Percentiles rank a stretch among this genome's conserved stretches.
phyloP scores from a whole-genome alignment of 2,113 vertebrate species.

The Sander lucioperca region DNA sequence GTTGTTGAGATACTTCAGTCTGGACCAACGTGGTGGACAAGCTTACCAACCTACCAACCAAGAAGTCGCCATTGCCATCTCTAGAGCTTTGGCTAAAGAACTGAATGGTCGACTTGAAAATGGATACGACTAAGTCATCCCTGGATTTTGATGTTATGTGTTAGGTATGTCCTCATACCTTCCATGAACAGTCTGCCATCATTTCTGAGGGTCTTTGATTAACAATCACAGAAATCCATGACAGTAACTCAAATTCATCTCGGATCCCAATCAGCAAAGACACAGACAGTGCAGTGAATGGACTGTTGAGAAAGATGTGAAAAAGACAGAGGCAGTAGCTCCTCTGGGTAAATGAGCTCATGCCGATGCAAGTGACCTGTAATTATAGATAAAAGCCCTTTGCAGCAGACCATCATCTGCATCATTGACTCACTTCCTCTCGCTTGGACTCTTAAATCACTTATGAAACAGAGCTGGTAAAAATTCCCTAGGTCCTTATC shows the following conservation, averaged over 20 bases:
- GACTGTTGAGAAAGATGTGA: conserved; percentile 21
- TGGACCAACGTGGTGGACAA: background rate
- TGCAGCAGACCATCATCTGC: conserved; percentile 57
- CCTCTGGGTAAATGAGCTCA: conserved; percentile 53
- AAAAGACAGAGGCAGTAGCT: conserved; percentile 20
- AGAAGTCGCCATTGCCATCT: background rate
- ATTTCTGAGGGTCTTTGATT: conserved; percentile 8
- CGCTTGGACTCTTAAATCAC: conserved; percentile 45
- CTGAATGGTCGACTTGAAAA: background rate
- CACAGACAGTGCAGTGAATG: background rate
- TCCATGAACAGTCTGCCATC: conserved; percentile 17
- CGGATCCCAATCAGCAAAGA: conserved; percentile 37
- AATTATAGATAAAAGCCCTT: conserved; percentile 67
- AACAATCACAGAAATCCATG: conserved; percentile 14
- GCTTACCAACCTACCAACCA: too few relatives aligned
- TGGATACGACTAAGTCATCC: background rate
- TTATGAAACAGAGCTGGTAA: conserved; percentile 40
- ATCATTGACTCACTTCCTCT: conserved; percentile 50
- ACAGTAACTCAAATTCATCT: conserved; percentile 34
- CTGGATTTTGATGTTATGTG: conserved; percentile 3
- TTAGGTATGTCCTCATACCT: background rate
- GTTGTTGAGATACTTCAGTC: background rate
- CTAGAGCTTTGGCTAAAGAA: background rate
- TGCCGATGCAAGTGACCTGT: conserved; percentile 61
- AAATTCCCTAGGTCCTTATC: conserved; percentile 18